phyloP scores from a whole-genome alignment of 2,888 invertebrate genomes.

The Carterocephalus palaemon region DNA sequence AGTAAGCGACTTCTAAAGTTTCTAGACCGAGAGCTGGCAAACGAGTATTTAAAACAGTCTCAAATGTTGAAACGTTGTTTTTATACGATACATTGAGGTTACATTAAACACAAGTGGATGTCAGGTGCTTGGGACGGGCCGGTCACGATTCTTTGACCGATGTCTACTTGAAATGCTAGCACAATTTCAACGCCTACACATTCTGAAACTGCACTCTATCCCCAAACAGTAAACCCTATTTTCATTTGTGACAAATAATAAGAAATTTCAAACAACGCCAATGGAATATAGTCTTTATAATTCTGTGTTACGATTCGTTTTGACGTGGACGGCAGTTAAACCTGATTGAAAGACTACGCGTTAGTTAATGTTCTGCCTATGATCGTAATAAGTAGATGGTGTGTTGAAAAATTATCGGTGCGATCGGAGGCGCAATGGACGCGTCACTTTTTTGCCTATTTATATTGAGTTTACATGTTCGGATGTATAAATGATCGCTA shows the following conservation, averaged over 20 bases:
- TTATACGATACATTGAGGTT: slow-evolving; percentile 54
- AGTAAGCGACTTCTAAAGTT: neutral
- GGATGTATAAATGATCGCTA: slow-evolving; percentile 41
- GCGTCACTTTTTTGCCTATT: slow-evolving; percentile 75
- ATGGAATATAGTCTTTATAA: slow-evolving; percentile 32
- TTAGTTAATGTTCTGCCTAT: slow-evolving; percentile 75
- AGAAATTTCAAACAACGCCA: slow-evolving; percentile 27
- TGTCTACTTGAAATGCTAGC: slow-evolving; percentile 62
- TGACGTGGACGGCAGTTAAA: slow-evolving; percentile 24
- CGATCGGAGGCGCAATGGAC: slow-evolving; percentile 76
- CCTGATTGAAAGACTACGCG: slow-evolving; percentile 53
- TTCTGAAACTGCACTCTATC: slow-evolving; percentile 40
- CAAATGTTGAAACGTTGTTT: slow-evolving; percentile 49
- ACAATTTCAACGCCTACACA: slow-evolving; percentile 32
- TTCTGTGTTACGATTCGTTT: slow-evolving; percentile 31
- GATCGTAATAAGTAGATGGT: slow-evolving; percentile 78
- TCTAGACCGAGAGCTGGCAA: slow-evolving; percentile 6
- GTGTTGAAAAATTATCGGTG: slow-evolving; percentile 78
- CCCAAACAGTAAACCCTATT: slow-evolving; percentile 15
- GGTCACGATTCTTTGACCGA: slow-evolving; percentile 77
- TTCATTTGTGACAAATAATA: slow-evolving; percentile 29
- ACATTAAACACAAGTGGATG: slow-evolving; percentile 68
- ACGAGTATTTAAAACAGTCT: slow-evolving; percentile 51
- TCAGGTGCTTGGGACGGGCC: slow-evolving; percentile 74
- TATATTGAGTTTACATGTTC: slow-evolving; percentile 62